Conservation (phyloP, 37 sponge, comb jelly and placozoan genomes). For the Mnemiopsis leidyi region DNA sequence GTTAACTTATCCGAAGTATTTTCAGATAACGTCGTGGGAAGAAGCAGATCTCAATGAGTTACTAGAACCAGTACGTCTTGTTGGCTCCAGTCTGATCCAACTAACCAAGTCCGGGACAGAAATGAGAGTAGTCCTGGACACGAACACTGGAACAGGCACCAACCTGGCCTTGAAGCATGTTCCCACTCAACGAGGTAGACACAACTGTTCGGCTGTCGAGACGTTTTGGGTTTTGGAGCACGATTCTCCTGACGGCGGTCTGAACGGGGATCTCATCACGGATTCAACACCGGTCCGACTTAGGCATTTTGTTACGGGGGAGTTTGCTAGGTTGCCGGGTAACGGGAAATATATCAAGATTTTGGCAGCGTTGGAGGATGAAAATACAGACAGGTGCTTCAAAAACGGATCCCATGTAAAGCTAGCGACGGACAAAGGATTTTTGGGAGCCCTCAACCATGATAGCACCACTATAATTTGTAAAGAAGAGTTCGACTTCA, state of each 20-base stretch:
- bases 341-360: not conserved
- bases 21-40: not conserved
- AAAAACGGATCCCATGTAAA: not conserved
- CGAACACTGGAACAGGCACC: not conserved
- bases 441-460: not conserved
- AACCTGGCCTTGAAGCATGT: not conserved
- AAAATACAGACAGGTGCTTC: not conserved
- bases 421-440: not conserved
- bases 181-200: not conserved
- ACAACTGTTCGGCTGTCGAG: not conserved
- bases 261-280: not conserved
- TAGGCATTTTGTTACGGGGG: not conserved
- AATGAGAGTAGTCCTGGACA: not conserved
- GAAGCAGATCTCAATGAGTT: not conserved
- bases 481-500: not conserved
- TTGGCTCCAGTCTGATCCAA: not conserved
- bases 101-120: not conserved
- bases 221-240: not conserved
- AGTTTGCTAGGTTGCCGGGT: conserved; percentile 3
- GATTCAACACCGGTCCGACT: not conserved
- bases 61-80: not conserved
- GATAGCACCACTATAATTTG: not conserved
- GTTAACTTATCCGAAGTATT: not conserved
- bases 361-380: not conserved
- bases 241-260: not conserved